Evolutionary conservation across 2,888 invertebrate species (phyloP).

Genomic region (Arctia plantaginis): DNA sequence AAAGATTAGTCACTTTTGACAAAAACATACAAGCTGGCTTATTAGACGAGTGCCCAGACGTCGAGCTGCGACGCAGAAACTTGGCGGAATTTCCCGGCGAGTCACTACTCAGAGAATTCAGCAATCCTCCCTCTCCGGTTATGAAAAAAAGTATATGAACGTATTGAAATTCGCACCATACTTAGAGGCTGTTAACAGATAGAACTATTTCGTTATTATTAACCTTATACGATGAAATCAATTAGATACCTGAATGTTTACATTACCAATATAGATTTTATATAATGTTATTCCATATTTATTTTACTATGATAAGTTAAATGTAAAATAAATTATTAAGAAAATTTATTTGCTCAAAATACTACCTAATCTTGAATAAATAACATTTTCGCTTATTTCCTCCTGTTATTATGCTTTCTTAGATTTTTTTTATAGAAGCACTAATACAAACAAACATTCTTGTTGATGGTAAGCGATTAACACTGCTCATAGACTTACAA

Average conservation of each 20-base stretch:
- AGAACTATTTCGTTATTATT: slow-evolving; percentile 60
- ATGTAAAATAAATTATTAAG: slow-evolving; percentile 77
- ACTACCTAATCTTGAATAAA: slow-evolving; percentile 76
- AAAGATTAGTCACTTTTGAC: slow-evolving; percentile 73
- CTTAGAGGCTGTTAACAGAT: slow-evolving; percentile 67
- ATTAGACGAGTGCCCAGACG: slow-evolving; percentile 73
- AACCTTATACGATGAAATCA: slow-evolving; percentile 66
- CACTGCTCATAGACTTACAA: not conserved
- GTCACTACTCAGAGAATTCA: slow-evolving; percentile 60
- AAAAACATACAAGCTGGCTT: slow-evolving; percentile 79
- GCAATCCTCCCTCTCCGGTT: slow-evolving; percentile 72
- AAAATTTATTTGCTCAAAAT: slow-evolving; percentile 83
- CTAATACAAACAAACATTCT: not conserved
- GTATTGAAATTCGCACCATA: slow-evolving; percentile 43
- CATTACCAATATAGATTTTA: slow-evolving; percentile 85
- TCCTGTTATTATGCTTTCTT: slow-evolving; percentile 22
- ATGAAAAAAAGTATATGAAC: slow-evolving; percentile 76
- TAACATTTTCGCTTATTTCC: slow-evolving; percentile 61
- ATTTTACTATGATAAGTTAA: slow-evolving; percentile 78
- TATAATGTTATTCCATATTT: slow-evolving; percentile 84
- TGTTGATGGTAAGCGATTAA: not conserved
- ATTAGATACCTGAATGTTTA: slow-evolving; percentile 82
- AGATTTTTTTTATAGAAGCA: not conserved
- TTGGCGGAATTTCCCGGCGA: slow-evolving; percentile 59
- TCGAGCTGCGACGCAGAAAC: slow-evolving; percentile 66